A percentile compares a stretch with the other conserved stretches of the same genome.
Evolutionary conservation across 2,113 vertebrate genomes (phyloP).

Genomic region (Pelodiscus sinensis): DNA sequence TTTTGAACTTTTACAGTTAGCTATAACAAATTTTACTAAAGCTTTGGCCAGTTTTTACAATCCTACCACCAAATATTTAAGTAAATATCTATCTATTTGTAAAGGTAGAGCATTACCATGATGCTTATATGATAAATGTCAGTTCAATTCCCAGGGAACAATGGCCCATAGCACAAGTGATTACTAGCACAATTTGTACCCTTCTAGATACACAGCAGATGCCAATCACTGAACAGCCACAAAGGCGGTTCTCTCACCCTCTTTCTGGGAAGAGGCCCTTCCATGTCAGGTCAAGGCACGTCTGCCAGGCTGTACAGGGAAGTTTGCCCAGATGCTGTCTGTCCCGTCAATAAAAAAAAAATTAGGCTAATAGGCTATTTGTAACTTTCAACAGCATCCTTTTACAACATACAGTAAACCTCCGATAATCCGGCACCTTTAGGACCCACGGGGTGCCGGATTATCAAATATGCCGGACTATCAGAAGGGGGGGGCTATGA

Average conservation of each 20-base stretch:
- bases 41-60: accelerated
- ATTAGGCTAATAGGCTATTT: too few species aligned
- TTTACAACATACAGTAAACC: too few species aligned
- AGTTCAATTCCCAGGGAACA: neutral
- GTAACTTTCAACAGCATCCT: accelerated
- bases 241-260: neutral
- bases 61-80: accelerated
- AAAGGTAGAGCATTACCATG: neutral
- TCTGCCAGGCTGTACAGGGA: neutral
- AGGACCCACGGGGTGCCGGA: too few species aligned
- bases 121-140: neutral
- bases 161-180: neutral
- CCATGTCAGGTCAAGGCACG: neutral
- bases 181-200: neutral
- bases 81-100: accelerated
- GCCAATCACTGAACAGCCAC: neutral
- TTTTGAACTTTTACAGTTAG: neutral
- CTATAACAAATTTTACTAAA: neutral
- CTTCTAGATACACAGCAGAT: neutral
- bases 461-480: too few species aligned
- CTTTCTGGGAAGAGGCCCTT: accelerated
- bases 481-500: too few species aligned
- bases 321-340: accelerated
- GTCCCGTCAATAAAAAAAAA: accelerated
- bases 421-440: too few species aligned